phyloP scores from a whole-genome alignment of 1,140 invertebrate genomes.

The Panagrolaimus sp. region DNA sequence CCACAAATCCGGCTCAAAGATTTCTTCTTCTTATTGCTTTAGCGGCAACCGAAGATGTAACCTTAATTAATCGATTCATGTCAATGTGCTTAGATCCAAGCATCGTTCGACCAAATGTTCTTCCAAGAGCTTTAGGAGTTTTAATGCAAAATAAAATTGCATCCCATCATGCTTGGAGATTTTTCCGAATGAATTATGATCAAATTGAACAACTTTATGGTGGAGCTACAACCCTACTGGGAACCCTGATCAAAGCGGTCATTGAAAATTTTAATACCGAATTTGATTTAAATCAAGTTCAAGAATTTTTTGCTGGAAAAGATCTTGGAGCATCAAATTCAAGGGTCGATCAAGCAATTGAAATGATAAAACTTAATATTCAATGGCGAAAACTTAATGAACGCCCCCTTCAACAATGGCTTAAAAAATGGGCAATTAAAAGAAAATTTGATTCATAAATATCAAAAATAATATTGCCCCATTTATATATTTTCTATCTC shows the following conservation, averaged over 20 bases:
- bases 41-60: constrained; percentile 33
- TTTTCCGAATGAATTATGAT: constrained; percentile 34
- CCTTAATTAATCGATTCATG: constrained; percentile 33
- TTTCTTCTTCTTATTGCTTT: constrained; percentile 37
- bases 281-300: constrained; percentile 38
- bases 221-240: constrained; percentile 25
- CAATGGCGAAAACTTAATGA: constrained; percentile 48
- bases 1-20: constrained; percentile 37
- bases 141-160: constrained; percentile 38
- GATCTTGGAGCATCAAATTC: constrained; percentile 31
- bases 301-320: constrained; percentile 20
- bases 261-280: constrained; percentile 42
- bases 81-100: constrained; percentile 33
- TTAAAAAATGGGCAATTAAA: constrained; percentile 29
- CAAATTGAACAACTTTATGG: constrained; percentile 36
- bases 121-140: constrained; percentile 30
- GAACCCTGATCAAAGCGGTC: constrained; percentile 26
- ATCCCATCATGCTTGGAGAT: constrained; percentile 29
- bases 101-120: constrained; percentile 36
- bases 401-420: constrained; percentile 34
- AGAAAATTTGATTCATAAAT: not conserved
- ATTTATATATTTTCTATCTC: no score
- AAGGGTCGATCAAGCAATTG: constrained; percentile 38
- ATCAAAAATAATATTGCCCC: no score
- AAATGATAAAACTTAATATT: constrained; percentile 45